Evolutionary conservation across 2,113 vertebrate species (phyloP).

Genomic region (Atractosteus spatula): DNA sequence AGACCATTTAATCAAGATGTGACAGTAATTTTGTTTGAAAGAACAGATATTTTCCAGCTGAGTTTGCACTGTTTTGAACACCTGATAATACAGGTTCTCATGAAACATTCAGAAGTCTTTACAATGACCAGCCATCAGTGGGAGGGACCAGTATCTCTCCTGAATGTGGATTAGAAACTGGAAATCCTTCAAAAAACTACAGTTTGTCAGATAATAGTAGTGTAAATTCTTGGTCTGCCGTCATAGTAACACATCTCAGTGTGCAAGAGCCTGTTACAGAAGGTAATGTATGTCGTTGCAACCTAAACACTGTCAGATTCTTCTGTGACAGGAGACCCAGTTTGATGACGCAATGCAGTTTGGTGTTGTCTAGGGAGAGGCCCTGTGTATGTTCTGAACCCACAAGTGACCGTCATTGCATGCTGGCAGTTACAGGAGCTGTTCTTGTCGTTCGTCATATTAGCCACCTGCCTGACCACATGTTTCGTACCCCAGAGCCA

Average conservation of each 20-base stretch:
- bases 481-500: conserved; percentile 53
- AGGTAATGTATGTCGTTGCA: neutral
- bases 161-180: too few relatives aligned
- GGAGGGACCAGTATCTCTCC: conserved; percentile 1
- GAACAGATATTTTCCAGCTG: conserved; percentile 34
- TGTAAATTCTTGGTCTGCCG: too few relatives aligned
- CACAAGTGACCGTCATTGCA: too few relatives aligned
- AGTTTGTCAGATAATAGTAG: too few relatives aligned
- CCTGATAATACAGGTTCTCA: conserved; percentile 15
- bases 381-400: too few relatives aligned
- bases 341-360: too few relatives aligned
- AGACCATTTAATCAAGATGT: conserved; percentile 16
- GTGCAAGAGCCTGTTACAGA: too few relatives aligned
- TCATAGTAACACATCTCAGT: too few relatives aligned
- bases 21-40: conserved; percentile 42
- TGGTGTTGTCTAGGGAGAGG: too few relatives aligned
- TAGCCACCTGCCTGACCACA: neutral
- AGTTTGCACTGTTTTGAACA: conserved; percentile 21
- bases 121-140: conserved; percentile 7
- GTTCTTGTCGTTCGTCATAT: too few relatives aligned
- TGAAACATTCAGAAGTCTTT: conserved; percentile 19
- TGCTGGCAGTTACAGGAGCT: too few relatives aligned
- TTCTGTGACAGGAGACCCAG: neutral
- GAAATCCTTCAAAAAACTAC: too few relatives aligned
- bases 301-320: neutral